A percentile compares a stretch with the other conserved stretches of the same genome.
phyloP scores from a whole-genome alignment of 2,888 invertebrate genomes.

The Clistopyga incitator region DNA sequence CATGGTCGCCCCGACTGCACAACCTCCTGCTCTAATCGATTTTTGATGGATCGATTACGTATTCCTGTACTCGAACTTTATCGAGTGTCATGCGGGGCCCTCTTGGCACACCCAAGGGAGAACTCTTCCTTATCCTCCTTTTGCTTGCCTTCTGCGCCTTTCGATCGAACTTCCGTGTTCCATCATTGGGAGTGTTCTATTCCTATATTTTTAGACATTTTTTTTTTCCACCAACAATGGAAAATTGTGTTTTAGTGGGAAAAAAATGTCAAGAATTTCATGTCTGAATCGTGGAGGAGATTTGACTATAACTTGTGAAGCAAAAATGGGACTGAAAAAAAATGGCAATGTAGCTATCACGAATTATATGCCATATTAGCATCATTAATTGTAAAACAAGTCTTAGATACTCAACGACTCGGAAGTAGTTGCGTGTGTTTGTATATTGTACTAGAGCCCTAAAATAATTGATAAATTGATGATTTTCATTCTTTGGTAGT shows the following conservation, averaged over 20 bases:
- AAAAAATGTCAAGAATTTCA: too few relatives aligned
- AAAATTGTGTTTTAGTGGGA: neutral
- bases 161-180: slow-evolving; percentile 56
- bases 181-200: slow-evolving; percentile 38
- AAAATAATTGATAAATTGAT: too few relatives aligned
- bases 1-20: slow-evolving; percentile 3
- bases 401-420: too few relatives aligned
- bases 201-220: slow-evolving; percentile 6
- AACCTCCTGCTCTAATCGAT: slow-evolving; percentile 58
- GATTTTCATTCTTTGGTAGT: too few relatives aligned
- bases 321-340: too few relatives aligned
- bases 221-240: neutral
- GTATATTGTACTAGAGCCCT: too few relatives aligned
- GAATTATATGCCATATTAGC: too few relatives aligned
- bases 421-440: too few relatives aligned
- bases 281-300: too few relatives aligned
- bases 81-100: slow-evolving; percentile 47
- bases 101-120: slow-evolving; percentile 26
- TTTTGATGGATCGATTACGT: slow-evolving; percentile 67
- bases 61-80: slow-evolving; percentile 61
- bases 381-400: too few relatives aligned
- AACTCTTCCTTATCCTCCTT: slow-evolving; percentile 48
- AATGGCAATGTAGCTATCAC: too few relatives aligned
- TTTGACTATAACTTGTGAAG: too few relatives aligned
- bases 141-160: slow-evolving; percentile 24